Evolutionary conservation across 2,888 invertebrate species (phyloP).

Genomic region (Synergus umbraculus): DNA sequence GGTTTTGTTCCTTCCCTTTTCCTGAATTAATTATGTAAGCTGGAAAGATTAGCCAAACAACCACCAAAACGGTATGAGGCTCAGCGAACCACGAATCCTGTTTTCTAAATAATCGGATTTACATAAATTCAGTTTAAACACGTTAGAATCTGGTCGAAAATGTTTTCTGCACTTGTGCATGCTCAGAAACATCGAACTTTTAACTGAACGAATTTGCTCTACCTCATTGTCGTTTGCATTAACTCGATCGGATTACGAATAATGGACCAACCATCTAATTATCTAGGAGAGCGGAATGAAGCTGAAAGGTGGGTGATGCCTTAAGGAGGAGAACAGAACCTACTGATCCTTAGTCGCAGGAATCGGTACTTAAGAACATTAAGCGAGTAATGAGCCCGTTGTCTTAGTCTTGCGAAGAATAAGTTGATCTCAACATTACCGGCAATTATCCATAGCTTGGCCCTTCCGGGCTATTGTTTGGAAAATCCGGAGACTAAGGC

Average conservation of each 20-base stretch:
- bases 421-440: constrained; percentile 18
- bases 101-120: constrained; percentile 8
- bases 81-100: constrained; percentile 17
- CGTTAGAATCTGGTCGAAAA: no score
- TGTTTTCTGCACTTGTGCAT: no score
- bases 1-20: constrained; percentile 17
- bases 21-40: constrained; percentile 15
- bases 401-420: constrained; percentile 1
- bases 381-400: constrained; percentile 23
- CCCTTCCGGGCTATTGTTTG: constrained; percentile 20
- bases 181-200: no score
- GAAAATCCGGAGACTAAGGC: background rate
- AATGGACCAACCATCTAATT: background rate
- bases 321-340: background rate
- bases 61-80: background rate
- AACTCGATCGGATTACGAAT: background rate
- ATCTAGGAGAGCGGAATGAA: background rate
- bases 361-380: constrained; percentile 11
- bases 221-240: no score
- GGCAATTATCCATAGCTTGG: background rate
- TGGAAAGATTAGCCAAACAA: constrained; percentile 13
- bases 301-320: constrained; percentile 6
- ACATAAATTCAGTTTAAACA: background rate
- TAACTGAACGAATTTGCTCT: no score
- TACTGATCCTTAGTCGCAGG: background rate